These are phyloP conservation scores for Drosophila niveifrons DNA, from an alignment of 2,888 invertebrate genomes.

Conservation along the genomic window DNA sequence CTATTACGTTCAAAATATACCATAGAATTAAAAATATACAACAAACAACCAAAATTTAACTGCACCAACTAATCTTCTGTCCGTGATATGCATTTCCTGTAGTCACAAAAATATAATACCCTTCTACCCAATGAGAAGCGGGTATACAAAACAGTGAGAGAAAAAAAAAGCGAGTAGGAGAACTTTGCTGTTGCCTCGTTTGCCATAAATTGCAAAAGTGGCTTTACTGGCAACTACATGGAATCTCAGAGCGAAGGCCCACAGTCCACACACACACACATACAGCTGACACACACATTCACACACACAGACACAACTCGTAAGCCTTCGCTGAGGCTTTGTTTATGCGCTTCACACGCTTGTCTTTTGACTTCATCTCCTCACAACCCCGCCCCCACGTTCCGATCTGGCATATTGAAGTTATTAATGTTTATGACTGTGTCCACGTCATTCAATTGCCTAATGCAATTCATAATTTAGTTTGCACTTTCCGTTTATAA, in stretches of 20 bases:
- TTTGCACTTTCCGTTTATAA: constrained; percentile 63
- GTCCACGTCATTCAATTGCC: constrained; percentile 53
- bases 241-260: constrained; percentile 20
- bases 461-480: constrained; percentile 70
- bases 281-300: no score
- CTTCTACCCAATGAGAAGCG: no score
- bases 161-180: constrained; percentile 26
- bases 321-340: constrained; percentile 53
- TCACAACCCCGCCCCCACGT: constrained; percentile 5
- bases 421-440: constrained; percentile 71
- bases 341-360: constrained; percentile 77
- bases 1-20: no score
- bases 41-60: no score
- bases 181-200: constrained; percentile 60
- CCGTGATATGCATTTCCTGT: no score
- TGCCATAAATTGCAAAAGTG: constrained; percentile 76
- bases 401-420: constrained; percentile 56
- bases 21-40: no score
- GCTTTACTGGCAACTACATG: constrained; percentile 62
- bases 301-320: constrained; percentile 6
- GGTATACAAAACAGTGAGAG: not conserved
- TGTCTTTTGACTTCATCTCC: constrained; percentile 58
- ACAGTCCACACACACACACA: not conserved
- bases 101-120: no score
- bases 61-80: no score